Conservation (phyloP, 2,113 vertebrate species). For the Poeciliopsis turrubarensis region DNA sequence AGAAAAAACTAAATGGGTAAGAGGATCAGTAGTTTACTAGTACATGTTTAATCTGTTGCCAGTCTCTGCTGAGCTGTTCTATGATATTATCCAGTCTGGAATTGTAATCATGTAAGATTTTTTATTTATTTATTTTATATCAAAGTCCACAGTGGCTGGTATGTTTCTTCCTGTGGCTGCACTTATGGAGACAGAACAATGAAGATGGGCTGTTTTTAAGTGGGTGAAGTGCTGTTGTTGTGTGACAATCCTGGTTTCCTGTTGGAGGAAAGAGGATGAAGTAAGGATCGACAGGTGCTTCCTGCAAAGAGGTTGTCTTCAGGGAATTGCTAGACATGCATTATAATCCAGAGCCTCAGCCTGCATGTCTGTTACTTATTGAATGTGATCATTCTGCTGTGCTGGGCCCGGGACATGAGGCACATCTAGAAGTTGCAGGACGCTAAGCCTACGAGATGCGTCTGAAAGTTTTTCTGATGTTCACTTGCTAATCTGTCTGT, state of each 20-base stretch:
- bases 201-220: background rate
- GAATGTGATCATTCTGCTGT: background rate
- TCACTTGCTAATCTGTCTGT: no score
- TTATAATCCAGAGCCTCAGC: background rate
- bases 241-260: slow-evolving; percentile 45
- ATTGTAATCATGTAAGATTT: background rate
- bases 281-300: slow-evolving; percentile 53
- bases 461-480: no score
- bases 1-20: slow-evolving; percentile 29
- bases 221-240: background rate
- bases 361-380: background rate
- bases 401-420: no score
- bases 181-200: slow-evolving; percentile 9
- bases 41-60: background rate
- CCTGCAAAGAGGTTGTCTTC: slow-evolving; percentile 26
- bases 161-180: slow-evolving; percentile 7
- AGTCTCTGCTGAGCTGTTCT: background rate
- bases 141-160: background rate
- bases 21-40: slow-evolving; percentile 34
- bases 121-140: slow-evolving; percentile 22
- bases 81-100: background rate
- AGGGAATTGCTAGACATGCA: background rate
- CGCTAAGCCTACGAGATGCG: no score
- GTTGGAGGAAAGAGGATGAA: slow-evolving; percentile 43
- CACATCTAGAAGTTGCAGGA: no score